Evolutionary conservation across 2,113 vertebrate species (phyloP), one percentile per base, ranked within the genome.

Genomic region (Prolemur simus): DNA sequence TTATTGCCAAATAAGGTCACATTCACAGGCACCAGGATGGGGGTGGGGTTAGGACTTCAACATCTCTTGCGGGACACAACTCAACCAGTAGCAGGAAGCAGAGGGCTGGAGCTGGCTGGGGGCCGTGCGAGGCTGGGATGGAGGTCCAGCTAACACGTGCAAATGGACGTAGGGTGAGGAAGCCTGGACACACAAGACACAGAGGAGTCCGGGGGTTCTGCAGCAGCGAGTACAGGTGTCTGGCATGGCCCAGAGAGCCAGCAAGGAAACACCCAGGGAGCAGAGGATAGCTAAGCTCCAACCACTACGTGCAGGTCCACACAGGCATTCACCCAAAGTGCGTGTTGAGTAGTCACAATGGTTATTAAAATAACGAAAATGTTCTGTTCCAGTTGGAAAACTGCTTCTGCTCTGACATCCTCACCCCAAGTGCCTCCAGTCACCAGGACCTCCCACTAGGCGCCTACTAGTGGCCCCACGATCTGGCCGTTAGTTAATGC

Each of bases 121-220:
- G 23, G 60, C 17, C 2, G 9, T 5, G 32, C 29, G 8, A 37
- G 42, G 23, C n/a, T 0, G 0, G 77, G 45, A 45, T 14, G 4
- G 52, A 27, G 20, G 42, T 77, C 2, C 2, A n/a, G 14, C 9
- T 54, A 37, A 81, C 69, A 60, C 1, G 13, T 0, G 37, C 60
- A 23, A 63, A n/a, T 49, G 34, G 60, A 78, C n/a, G 15, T 17
- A 2, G 49, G 37, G 5, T 39, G 37, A 25, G 29, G 63, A 85
- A 29, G 21, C 71, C 78, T 54, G 7, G 34, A 52, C 9, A 29
- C 34, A 78, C 6, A 56, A 60, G 15, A 39, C 25, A 58, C 13
- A 58, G 37, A 54, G 29, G 37, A 23, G 15, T 32, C 11, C 0
- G 4, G 12, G 39, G n/a, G 0, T 27, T 64, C 7, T 1, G 29